Evolutionary conservation across 53 echinoderm and acorn worm species (phyloP).

Genomic region (Mesocentrotus franciscanus): DNA sequence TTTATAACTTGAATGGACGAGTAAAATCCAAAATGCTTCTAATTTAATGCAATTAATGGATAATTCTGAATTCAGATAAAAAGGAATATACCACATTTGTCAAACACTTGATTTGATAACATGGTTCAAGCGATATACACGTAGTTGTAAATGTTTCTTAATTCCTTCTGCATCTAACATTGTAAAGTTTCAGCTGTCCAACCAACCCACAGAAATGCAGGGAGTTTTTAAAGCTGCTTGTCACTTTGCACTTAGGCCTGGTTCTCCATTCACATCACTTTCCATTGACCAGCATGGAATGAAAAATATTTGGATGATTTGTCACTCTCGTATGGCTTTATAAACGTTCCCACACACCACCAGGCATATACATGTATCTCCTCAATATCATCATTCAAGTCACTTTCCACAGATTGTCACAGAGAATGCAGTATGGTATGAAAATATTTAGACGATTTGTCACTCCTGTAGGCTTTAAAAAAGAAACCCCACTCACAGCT

Average conservation of each 20-base stretch:
- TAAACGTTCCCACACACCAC: no score
- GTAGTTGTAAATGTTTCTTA: neutral
- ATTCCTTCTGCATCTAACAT: neutral
- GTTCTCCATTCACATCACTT: neutral
- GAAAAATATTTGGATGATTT: conserved; percentile 43
- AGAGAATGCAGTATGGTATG: no score
- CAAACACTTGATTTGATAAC: no score
- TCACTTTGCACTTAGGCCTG: neutral
- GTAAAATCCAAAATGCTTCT: no score
- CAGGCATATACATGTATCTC: no score
- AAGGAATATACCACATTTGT: no score
- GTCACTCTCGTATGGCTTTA: neutral
- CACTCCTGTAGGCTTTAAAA: neutral
- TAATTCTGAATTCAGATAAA: no score
- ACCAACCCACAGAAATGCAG: neutral
- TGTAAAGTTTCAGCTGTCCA: conserved; percentile 16
- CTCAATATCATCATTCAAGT: no score
- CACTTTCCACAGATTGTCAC: no score
- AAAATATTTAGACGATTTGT: neutral
- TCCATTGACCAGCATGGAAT: neutral
- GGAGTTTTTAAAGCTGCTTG: conserved; percentile 5
- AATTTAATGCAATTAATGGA: no score
- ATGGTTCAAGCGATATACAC: neutral
- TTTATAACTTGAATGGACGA: neutral
- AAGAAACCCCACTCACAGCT: no score